Conservation (phyloP, 2,888 invertebrate species). For the Dolichomitus sp. region DNA sequence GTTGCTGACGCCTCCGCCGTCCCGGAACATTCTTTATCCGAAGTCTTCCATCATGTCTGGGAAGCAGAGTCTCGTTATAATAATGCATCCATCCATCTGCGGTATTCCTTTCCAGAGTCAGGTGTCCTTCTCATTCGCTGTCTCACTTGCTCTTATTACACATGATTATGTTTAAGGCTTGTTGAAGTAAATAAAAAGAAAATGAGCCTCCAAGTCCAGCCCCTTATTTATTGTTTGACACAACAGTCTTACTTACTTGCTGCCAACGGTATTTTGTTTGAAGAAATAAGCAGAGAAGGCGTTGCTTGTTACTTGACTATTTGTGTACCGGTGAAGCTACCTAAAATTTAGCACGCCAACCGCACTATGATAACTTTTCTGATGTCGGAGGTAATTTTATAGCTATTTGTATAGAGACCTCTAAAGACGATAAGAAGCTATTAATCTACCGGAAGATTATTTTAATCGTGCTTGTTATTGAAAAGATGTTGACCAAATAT, state of each 20-base stretch:
- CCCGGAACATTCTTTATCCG: slow-evolving; percentile 66
- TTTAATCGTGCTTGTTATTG: no score
- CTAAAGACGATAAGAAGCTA: not conserved
- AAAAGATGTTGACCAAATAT: no score
- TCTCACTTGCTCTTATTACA: slow-evolving; percentile 20
- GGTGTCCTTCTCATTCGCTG: not conserved
- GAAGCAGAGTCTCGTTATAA: slow-evolving; percentile 67
- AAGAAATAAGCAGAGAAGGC: not conserved
- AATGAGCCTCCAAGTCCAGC: slow-evolving; percentile 2
- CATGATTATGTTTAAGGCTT: slow-evolving; percentile 37
- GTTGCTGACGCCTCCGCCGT: slow-evolving; percentile 59
- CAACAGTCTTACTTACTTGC: not conserved
- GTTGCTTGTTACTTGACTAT: not conserved
- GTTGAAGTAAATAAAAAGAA: not conserved
- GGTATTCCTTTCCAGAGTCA: slow-evolving; percentile 58
- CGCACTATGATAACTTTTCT: no score
- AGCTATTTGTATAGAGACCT: no score
- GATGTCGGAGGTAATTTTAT: no score
- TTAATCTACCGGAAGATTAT: not conserved
- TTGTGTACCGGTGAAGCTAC: no score
- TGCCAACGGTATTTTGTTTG: not conserved
- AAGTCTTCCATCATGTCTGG: slow-evolving; percentile 65
- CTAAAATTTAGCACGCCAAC: no score
- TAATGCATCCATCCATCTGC: slow-evolving; percentile 68
- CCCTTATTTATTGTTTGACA: slow-evolving; percentile 33